phyloP scores from a whole-genome alignment of 2,888 invertebrate genomes.

The Rhopalosiphum nymphaeae region DNA sequence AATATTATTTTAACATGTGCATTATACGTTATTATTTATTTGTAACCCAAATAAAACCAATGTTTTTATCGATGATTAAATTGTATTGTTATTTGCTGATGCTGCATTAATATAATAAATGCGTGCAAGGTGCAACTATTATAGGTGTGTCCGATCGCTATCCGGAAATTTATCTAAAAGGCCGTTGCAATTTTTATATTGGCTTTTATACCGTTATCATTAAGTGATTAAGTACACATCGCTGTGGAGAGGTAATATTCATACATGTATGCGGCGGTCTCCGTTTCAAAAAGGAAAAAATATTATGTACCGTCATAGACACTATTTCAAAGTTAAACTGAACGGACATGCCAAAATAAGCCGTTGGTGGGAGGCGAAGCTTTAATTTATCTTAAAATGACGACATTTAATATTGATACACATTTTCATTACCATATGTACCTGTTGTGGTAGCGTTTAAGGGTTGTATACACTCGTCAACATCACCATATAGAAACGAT shows the following conservation, averaged over 20 bases:
- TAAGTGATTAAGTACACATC: not conserved
- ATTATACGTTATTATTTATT: slow-evolving; percentile 58
- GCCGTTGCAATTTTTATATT: not conserved
- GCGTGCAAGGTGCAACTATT: not conserved
- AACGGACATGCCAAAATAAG: no score
- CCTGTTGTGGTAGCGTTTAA: no score
- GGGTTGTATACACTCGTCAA: no score
- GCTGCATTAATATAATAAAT: not conserved
- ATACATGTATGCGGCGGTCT: accelerated
- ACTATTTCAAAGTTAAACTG: no score
- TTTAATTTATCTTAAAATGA: no score
- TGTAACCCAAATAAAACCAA: slow-evolving; percentile 52
- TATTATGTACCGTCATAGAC: no score
- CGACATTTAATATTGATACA: no score
- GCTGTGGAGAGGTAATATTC: not conserved
- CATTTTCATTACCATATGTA: no score
- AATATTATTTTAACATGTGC: slow-evolving; percentile 52
- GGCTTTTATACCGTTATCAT: not conserved
- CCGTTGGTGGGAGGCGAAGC: no score
- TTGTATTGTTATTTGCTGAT: not conserved
- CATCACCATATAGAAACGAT: no score
- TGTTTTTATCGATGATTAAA: slow-evolving; percentile 38
- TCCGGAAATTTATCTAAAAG: not conserved
- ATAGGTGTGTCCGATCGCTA: not conserved
- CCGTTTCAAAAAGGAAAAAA: not conserved